Base-by-base conservation (phyloP, 2,888 invertebrate genomes). In the Pandemis cinnamomeana region DNA sequence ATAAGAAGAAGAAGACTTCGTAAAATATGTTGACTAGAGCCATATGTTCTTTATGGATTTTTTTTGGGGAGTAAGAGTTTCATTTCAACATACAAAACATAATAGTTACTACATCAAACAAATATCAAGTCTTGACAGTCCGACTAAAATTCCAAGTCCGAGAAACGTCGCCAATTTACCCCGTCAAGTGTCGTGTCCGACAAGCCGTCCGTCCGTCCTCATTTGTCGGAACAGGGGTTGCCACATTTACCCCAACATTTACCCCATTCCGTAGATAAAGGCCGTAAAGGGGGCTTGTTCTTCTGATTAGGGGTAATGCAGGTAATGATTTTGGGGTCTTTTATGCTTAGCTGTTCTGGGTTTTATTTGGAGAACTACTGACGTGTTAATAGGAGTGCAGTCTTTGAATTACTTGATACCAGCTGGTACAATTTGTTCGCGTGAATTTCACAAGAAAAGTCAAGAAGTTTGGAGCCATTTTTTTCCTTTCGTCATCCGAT, bases 181-280 rank as follows among this genome's bases (percentile, higher is more conserved):
- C 66, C 15, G 63, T 67, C 67, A 67, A 64, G 46, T 64, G 67
- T 15, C 67, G 41, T 67, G 67, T 67, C 67, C 8, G 41, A 67
- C 67, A 67, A 41, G 67, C 46, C 64, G 27, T 64, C 64, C 48
- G 64, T 67, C 67, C 67, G 41, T 67, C 36, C 53, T 64, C 51
- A n/a, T 67, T 67, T 67, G 51, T 51, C 51, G 53, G 8, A 63
- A 64, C 64, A 64, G 48, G 15, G 46, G 64, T 64, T 48, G 48
- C 48, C 48, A 20, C 64, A 64, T 64, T 46, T 64, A 11, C 11
- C 67, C 53, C 51, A n/a, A 41, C 67, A 10, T 64, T 64, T 64
- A 64, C 67, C 51, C 51, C 53, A 67, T 53, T 53, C 53, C 11
- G 27, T 7, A 53, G 67, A 67, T 67, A 67, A 67, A 67, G 51